These are phyloP conservation scores for Cariama cristata DNA, from an alignment of 2,113 vertebrate species.

Conservation along the genomic window DNA sequence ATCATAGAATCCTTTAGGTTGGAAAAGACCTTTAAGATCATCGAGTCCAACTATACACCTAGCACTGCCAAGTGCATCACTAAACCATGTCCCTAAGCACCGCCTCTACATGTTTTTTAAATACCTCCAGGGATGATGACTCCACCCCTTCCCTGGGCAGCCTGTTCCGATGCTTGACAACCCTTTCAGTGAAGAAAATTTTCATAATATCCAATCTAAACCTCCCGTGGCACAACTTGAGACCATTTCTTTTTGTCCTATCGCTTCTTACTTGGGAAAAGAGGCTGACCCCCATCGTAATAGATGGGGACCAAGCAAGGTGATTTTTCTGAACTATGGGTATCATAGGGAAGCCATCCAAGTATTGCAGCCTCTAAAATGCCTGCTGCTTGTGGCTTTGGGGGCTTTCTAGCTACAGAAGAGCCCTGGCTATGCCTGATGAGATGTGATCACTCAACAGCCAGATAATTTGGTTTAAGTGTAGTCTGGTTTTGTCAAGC, in stretches of 20 bases:
- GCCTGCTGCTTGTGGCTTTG: neutral
- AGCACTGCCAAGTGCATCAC: neutral
- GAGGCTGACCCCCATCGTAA: neutral
- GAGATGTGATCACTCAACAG: neutral
- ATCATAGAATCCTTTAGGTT: neutral
- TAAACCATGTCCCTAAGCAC: neutral
- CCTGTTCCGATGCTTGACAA: too few species aligned
- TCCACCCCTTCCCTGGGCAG: neutral
- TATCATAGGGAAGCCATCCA: neutral
- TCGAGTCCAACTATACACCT: neutral
- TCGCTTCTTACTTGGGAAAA: neutral
- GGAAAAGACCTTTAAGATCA: neutral
- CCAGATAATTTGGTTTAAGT: neutral
- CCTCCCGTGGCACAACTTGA: neutral
- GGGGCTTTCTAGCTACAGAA: neutral
- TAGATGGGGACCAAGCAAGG: neutral
- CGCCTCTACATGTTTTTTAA: neutral
- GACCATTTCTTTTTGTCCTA: neutral
- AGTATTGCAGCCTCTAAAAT: neutral
- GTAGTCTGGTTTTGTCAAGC: neutral
- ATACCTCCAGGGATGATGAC: neutral
- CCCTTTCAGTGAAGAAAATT: too few species aligned
- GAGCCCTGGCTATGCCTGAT: neutral
- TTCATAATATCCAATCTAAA: too few species aligned
- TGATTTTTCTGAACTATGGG: neutral